Evolutionary conservation across 2,113 vertebrate species (phyloP).

Genomic region (Coregonus clupeaformis): DNA sequence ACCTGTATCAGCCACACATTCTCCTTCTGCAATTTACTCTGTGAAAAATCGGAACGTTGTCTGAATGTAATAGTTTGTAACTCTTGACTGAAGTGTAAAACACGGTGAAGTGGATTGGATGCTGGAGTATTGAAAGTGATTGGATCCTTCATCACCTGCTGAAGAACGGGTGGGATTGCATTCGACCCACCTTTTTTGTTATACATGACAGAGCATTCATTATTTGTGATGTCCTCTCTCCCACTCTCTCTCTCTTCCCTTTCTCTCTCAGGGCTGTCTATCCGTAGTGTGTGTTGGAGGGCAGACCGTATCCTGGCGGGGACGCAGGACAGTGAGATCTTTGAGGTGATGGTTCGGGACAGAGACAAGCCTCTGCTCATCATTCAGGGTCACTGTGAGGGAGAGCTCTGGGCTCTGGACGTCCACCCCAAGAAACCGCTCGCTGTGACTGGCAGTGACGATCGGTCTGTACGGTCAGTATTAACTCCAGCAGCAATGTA

Average conservation of each 20-base stretch:
- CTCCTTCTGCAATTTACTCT: too few relatives aligned
- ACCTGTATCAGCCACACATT: too few relatives aligned
- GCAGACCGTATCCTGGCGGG: slow-evolving; percentile 85
- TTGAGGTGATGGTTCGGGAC: slow-evolving; percentile 88
- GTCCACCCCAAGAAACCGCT: slow-evolving; percentile 87
- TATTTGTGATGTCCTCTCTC: too few relatives aligned
- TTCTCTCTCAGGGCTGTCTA: slow-evolving; percentile 79
- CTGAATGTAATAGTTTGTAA: too few relatives aligned
- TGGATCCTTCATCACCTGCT: neutral
- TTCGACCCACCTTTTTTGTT: neutral
- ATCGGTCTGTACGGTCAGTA: slow-evolving; percentile 83
- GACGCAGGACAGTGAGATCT: slow-evolving; percentile 90
- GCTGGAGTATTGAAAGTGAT: too few relatives aligned
- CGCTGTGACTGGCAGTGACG: slow-evolving; percentile 86
- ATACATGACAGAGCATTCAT: neutral
- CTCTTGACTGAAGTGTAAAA: too few relatives aligned
- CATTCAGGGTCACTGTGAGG: slow-evolving; percentile 89
- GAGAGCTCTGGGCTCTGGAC: slow-evolving; percentile 87
- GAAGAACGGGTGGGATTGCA: neutral
- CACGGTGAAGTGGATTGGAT: neutral
- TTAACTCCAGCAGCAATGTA: too few relatives aligned
- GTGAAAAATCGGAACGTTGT: too few relatives aligned
- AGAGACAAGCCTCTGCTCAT: slow-evolving; percentile 87
- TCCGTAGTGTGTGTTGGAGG: slow-evolving; percentile 90
- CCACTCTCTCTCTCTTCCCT: neutral